Conservation (phyloP, 2,113 vertebrate genomes). For the Zosterops japonicus region DNA sequence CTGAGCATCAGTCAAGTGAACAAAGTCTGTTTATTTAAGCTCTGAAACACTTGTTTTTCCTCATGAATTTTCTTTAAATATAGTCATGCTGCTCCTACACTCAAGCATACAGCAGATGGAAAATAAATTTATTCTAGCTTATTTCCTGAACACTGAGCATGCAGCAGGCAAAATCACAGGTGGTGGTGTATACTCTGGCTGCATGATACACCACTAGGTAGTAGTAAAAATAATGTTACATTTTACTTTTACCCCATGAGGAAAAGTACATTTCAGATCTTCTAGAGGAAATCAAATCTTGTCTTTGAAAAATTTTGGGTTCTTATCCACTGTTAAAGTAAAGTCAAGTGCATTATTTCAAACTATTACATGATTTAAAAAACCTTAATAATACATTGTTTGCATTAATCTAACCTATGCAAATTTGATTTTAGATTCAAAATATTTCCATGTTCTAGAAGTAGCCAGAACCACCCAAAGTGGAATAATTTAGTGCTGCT, state of each 20-base stretch:
- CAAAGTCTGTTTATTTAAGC: neutral
- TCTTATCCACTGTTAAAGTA: neutral
- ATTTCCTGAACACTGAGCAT: neutral
- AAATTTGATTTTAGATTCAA: neutral
- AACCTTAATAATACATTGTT: neutral
- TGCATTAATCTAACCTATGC: neutral
- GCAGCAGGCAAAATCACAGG: neutral
- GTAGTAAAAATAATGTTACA: neutral
- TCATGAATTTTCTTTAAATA: neutral
- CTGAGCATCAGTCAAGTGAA: neutral
- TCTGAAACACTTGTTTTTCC: neutral
- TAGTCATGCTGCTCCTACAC: neutral
- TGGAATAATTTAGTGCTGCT: neutral
- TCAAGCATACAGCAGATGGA: neutral
- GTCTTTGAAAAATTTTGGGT: neutral
- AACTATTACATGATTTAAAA: neutral
- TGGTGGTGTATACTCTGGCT: neutral
- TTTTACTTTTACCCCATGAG: neutral
- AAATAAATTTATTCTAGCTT: neutral
- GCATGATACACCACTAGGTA: neutral
- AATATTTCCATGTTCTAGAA: neutral
- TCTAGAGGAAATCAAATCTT: neutral
- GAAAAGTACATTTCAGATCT: neutral
- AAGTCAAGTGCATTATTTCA: neutral
- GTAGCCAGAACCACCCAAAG: neutral